Evolutionary conservation across 1,140 invertebrate genomes (phyloP).

Genomic region (Pseudomyrmex cubaensis): DNA sequence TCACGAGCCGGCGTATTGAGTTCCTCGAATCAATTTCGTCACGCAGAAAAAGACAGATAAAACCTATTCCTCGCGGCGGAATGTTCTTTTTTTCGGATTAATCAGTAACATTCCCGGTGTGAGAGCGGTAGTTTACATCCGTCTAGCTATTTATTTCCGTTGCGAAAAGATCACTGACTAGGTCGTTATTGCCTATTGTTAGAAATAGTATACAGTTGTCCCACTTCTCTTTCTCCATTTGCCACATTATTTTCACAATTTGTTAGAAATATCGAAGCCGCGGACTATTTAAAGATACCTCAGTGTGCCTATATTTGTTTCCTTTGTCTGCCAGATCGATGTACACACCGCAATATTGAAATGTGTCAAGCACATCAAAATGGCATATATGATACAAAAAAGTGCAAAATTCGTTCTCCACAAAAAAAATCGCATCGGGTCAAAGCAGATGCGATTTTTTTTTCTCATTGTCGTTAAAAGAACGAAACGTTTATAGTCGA

Average conservation of each 20-base stretch:
- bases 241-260: not conserved
- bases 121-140: conserved; percentile 1
- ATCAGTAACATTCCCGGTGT: not conserved
- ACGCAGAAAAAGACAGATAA: not conserved
- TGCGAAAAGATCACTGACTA: conserved; percentile 8
- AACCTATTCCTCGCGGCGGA: not conserved
- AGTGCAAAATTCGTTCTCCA: conserved; percentile 21
- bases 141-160: conserved; percentile 24
- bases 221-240: not conserved
- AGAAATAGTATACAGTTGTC: conserved; percentile 2
- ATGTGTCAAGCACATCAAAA: not conserved
- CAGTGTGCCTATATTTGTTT: not conserved
- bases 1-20: conserved; percentile 51
- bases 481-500: conserved; percentile 45
- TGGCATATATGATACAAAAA: not conserved
- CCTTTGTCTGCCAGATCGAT: conserved; percentile 6
- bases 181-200: conserved; percentile 18
- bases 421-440: not conserved
- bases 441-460: conserved; percentile 39
- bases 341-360: not conserved
- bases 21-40: conserved; percentile 35
- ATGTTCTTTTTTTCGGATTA: not conserved
- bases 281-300: too few relatives aligned
- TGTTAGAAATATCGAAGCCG: not conserved
- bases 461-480: conserved; percentile 19